These are phyloP conservation scores for Campylomormyrus tamandua DNA, from an alignment of 2,113 vertebrate genomes.

Conservation along the genomic window DNA sequence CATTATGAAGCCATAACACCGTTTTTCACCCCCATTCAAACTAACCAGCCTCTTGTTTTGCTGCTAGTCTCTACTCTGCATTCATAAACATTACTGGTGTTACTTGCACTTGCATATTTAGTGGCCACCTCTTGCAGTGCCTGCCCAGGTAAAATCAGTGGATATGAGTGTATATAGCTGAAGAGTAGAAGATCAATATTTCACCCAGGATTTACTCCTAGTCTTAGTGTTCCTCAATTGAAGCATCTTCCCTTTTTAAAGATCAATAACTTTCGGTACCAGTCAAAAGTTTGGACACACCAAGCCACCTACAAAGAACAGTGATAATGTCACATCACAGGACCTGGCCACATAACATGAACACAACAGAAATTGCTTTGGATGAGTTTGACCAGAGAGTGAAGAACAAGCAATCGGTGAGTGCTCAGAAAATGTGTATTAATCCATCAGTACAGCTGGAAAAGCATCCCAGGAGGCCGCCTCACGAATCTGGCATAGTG, in stretches of 20 bases:
- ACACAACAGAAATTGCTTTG: not conserved
- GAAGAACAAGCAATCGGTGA: not conserved
- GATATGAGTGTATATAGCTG: not conserved
- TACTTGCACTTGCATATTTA: not conserved
- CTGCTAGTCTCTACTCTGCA: not conserved
- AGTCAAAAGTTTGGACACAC: not conserved
- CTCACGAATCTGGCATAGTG: not conserved
- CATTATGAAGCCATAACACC: not conserved
- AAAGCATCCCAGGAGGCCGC: not conserved
- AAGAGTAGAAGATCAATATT: not conserved
- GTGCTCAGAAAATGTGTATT: not conserved
- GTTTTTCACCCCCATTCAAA: not conserved
- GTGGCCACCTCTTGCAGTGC: not conserved
- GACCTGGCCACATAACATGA: not conserved
- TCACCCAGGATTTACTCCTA: not conserved
- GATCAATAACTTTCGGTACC: not conserved
- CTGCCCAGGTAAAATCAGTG: not conserved
- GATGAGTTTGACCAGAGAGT: not conserved
- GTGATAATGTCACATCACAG: not conserved
- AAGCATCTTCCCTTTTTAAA: not conserved
- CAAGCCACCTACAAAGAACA: not conserved
- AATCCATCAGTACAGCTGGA: not conserved
- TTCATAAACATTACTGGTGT: not conserved
- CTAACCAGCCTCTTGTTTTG: not conserved
- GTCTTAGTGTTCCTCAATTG: not conserved